Evolutionary conservation across 2,797 vertebrate genomes (phyloP), one percentile per base, ranked within the genome.

Genomic region (Sebastiscus tertius): DNA sequence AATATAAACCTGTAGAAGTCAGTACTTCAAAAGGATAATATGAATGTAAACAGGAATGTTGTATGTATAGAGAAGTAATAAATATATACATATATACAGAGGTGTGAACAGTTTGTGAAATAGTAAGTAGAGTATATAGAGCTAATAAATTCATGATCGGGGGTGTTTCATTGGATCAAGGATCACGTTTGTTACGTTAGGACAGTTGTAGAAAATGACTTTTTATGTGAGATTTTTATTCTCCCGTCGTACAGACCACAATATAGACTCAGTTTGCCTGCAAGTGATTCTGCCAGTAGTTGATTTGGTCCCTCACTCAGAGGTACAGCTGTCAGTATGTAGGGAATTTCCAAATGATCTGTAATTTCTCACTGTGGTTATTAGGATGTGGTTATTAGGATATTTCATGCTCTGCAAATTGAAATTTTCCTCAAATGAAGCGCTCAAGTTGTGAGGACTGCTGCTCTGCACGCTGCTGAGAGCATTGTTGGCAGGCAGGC

Each of bases 401-500:
- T 24, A 29, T 34, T 72, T 31, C 10, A 10, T 22, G 18, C 6
- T 1, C 14, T 24, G 46, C 8, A 52, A 59, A 69, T 58, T 11
- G 4, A 59, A 33, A 26, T 65, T 46, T 20, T 29, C 8, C 6
- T 65, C 39, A 22, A 27, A 63, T 64, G 2, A 75, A 70, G 54
- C 24, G 2, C 18, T 26, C 22, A 5, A 10, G 24, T 72, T 64
- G 29, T 39, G 36, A 72, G 27, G 27, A 66, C 54, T 52, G 79
- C 55, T 64, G 18, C 68, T 69, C 39, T 67, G 36, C 42, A 20
- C 3, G 7, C 81, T 69, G 66, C 79, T 64, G 63, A 73, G 75
- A 79, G 60, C 46, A 76, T 63, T 64, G 70, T 52, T 86, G 81
- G 63, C 77, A 63, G 71, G 42, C 75, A 42, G 27, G 46, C 62